A percentile compares a stretch with the other conserved stretches of the same genome.
phyloP scores from a whole-genome alignment of 2,888 invertebrate genomes.

The Parochlus steinenii region DNA sequence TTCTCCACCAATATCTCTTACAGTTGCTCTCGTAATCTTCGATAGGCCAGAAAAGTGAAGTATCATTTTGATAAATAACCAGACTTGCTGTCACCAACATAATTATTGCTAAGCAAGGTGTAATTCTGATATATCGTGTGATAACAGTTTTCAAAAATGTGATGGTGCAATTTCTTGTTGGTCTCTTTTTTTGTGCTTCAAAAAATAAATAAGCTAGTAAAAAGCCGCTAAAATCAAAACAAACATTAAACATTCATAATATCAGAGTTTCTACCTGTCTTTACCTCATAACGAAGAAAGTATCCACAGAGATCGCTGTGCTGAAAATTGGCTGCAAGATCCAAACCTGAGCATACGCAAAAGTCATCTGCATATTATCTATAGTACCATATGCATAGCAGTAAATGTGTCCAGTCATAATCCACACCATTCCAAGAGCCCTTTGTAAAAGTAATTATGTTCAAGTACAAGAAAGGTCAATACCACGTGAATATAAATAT shows the following conservation, averaged over 20 bases:
- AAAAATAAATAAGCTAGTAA: conserved; percentile 16
- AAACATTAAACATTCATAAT: neutral
- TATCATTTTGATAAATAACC: conserved; percentile 25
- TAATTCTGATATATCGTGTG: conserved; percentile 29
- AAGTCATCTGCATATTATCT: conserved; percentile 26
- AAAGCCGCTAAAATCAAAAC: conserved; percentile 13
- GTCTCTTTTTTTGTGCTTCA: conserved; percentile 14
- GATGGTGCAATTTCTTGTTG: conserved; percentile 12
- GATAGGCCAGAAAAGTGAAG: conserved; percentile 24
- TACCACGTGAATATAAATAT: neutral
- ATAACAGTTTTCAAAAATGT: conserved; percentile 17
- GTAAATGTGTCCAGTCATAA: conserved; percentile 35
- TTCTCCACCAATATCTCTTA: conserved; percentile 35
- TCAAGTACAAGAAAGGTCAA: neutral
- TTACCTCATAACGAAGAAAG: conserved; percentile 31
- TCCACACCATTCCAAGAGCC: conserved; percentile 36
- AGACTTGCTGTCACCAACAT: conserved; percentile 28
- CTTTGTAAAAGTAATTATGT: conserved; percentile 11
- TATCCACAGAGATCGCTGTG: conserved; percentile 32
- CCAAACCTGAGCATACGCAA: conserved; percentile 24
- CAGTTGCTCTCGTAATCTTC: conserved; percentile 30
- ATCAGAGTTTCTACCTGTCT: neutral
- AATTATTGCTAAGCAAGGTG: conserved; percentile 14
- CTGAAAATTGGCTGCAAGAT: conserved; percentile 29
- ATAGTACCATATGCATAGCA: conserved; percentile 28